Conservation (phyloP, 1,140 invertebrate genomes). For the Anoplolepis gracilipes region DNA sequence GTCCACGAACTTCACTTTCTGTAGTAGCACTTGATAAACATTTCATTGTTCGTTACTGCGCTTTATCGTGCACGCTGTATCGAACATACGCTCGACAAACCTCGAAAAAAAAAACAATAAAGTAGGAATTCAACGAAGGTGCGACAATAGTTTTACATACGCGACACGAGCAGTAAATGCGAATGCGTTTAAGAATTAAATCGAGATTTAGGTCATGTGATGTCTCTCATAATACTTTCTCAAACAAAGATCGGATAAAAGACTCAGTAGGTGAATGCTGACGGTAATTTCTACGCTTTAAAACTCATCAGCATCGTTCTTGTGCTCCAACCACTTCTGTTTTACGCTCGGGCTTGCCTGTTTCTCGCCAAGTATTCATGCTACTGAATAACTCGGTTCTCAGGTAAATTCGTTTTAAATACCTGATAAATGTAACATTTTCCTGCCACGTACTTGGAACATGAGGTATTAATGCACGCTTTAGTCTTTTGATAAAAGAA, state of each 20-base stretch:
- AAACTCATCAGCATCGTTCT: conserved; percentile 75
- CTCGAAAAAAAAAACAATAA: neutral
- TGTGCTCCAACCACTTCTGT: conserved; percentile 48
- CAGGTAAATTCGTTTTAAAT: conserved; percentile 73
- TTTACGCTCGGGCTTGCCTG: conserved; percentile 56
- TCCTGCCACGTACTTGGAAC: conserved; percentile 30
- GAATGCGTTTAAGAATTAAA: conserved; percentile 49
- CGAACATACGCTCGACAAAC: conserved; percentile 35
- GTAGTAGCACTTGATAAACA: conserved; percentile 50
- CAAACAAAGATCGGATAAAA: conserved; percentile 39
- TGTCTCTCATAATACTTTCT: conserved; percentile 9
- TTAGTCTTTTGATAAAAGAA: conserved; percentile 25
- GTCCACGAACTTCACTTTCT: conserved; percentile 34
- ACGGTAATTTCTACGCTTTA: conserved; percentile 75
- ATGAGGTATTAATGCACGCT: conserved; percentile 54
- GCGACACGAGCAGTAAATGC: neutral
- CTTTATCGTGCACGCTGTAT: conserved; percentile 37
- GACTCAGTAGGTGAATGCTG: conserved; percentile 41
- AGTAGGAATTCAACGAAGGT: neutral
- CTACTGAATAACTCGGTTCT: conserved; percentile 58
- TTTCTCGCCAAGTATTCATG: conserved; percentile 54
- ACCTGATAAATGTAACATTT: conserved; percentile 62
- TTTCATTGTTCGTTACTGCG: conserved; percentile 59
- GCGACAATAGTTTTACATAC: conserved; percentile 16
- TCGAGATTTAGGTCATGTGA: conserved; percentile 49